These are phyloP conservation scores for Percopsis omiscomaycus DNA, from an alignment of 2,797 vertebrate genomes.

Conservation along the genomic window DNA sequence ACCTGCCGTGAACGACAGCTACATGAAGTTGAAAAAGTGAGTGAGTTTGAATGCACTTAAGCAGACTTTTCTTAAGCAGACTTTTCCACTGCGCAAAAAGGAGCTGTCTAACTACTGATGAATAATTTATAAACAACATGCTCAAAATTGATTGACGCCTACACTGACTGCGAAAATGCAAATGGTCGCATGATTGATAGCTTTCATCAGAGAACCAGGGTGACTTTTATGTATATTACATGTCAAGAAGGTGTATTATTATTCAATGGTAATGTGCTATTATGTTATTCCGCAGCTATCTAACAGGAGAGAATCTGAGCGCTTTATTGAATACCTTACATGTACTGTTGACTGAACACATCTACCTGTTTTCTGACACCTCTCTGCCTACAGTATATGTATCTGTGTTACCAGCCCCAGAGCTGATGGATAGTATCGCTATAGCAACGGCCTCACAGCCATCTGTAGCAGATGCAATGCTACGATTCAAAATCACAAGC, in stretches of 20 bases:
- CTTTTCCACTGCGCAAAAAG: background rate
- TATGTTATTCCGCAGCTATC: no score
- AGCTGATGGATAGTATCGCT: conserved; percentile 63
- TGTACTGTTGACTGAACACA: no score
- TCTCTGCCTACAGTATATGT: conserved; percentile 10
- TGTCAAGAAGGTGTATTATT: no score
- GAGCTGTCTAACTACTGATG: background rate
- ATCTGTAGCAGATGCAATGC: conserved; percentile 54
- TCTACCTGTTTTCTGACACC: background rate
- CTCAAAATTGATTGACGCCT: background rate
- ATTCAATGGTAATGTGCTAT: no score
- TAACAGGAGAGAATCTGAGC: no score
- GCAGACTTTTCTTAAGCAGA: background rate
- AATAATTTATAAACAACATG: conserved; percentile 3
- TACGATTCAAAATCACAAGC: conserved; percentile 32
- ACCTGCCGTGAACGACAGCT: conserved; percentile 86
- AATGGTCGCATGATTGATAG: no score
- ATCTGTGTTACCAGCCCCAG: conserved; percentile 37
- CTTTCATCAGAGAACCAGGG: no score
- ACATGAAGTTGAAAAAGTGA: conserved; percentile 92
- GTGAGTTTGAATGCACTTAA: conserved; percentile 36
- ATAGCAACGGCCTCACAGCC: conserved; percentile 65
- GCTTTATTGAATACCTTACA: no score
- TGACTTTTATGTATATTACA: no score
- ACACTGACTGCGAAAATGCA: background rate